A percentile compares a stretch with the other conserved stretches of the same genome.
phyloP scores from a whole-genome alignment of 1,140 invertebrate genomes.

The Belonocnema kinseyi region DNA sequence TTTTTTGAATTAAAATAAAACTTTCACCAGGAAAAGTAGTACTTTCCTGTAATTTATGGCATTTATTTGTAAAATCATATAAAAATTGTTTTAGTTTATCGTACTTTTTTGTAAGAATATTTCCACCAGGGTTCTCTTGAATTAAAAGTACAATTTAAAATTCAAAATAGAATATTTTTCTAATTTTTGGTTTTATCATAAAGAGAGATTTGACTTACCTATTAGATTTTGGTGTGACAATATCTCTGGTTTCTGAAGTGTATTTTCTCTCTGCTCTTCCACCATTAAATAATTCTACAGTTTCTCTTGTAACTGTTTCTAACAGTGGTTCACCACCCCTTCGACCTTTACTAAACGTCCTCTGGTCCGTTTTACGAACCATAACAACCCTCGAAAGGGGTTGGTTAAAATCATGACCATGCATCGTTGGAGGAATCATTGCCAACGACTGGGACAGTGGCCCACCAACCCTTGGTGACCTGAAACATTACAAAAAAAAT shows the following conservation, averaged over 20 bases:
- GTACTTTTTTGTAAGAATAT: too few relatives aligned
- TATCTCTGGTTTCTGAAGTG: constrained; percentile 78
- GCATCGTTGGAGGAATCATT: constrained; percentile 76
- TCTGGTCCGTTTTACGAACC: constrained; percentile 80
- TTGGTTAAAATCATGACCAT: constrained; percentile 78
- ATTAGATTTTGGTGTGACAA: constrained; percentile 72
- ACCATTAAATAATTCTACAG: constrained; percentile 78
- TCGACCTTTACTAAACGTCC: constrained; percentile 75
- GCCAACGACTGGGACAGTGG: constrained; percentile 72
- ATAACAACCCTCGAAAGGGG: constrained; percentile 78
- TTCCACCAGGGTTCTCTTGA: too few relatives aligned
- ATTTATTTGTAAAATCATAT: too few relatives aligned
- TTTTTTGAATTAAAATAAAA: too few relatives aligned
- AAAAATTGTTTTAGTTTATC: too few relatives aligned
- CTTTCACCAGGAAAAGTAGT: too few relatives aligned
- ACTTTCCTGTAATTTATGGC: too few relatives aligned
- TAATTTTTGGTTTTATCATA: background rate
- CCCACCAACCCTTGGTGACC: constrained; percentile 73
- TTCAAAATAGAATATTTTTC: too few relatives aligned
- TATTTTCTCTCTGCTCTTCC: constrained; percentile 78
- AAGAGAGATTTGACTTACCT: constrained; percentile 58
- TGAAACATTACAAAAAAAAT: constrained; percentile 47
- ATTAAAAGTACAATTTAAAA: too few relatives aligned
- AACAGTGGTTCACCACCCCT: constrained; percentile 72
- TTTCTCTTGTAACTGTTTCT: constrained; percentile 79